These are phyloP conservation scores for Girardinus metallicus DNA, from an alignment of 2,797 vertebrate species.

Conservation along the genomic window DNA sequence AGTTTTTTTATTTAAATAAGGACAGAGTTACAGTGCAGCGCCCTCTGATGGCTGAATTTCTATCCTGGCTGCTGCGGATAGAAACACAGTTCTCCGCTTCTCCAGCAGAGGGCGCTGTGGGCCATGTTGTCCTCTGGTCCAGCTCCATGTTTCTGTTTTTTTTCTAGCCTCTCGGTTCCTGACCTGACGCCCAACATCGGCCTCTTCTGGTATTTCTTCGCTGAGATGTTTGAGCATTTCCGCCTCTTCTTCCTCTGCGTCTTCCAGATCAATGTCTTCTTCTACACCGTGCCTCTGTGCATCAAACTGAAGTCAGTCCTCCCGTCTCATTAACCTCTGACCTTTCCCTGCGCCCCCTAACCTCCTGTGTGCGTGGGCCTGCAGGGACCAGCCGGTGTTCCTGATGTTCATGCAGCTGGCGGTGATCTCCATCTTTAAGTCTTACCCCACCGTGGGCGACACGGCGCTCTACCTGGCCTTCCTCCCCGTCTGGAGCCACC, in stretches of 20 bases:
- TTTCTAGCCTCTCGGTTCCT: conserved; percentile 90
- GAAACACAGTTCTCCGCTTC: too few relatives aligned
- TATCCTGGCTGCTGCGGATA: too few relatives aligned
- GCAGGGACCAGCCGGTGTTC: conserved; percentile 95
- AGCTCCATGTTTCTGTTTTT: neutral
- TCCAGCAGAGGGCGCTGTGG: neutral
- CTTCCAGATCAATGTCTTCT: conserved; percentile 98
- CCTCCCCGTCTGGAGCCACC: conserved; percentile 94
- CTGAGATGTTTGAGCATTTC: conserved; percentile 99
- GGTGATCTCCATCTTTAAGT: conserved; percentile 97
- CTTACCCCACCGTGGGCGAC: conserved; percentile 96
- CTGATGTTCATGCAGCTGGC: conserved; percentile 97
- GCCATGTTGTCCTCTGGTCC: neutral
- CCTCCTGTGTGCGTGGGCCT: conserved; percentile 4
- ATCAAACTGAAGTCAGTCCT: conserved; percentile 93
- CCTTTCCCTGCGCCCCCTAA: neutral
- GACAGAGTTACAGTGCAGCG: neutral
- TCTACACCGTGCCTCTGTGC: conserved; percentile 96
- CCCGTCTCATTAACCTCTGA: rapidly evolving
- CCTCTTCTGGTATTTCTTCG: conserved; percentile 99
- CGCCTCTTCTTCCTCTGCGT: conserved; percentile 98
- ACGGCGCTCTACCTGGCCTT: conserved; percentile 95
- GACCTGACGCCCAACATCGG: conserved; percentile 98
- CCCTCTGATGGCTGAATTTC: neutral
- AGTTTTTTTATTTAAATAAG: neutral